Evolutionary conservation across 2,113 vertebrate genomes (phyloP).

Genomic region (Galbula dea): DNA sequence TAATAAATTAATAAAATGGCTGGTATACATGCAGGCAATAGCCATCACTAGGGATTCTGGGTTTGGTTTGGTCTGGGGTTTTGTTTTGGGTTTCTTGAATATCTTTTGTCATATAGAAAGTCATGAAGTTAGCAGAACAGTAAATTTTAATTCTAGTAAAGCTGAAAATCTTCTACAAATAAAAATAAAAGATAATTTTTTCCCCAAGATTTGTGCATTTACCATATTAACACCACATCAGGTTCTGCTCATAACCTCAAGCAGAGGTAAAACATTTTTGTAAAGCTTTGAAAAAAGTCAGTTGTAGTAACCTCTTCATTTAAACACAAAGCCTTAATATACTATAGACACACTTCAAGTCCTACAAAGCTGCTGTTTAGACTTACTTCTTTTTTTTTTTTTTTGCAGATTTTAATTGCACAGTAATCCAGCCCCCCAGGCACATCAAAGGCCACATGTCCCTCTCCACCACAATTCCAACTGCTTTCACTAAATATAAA

Average conservation of each 20-base stretch:
- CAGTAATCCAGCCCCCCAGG: slow-evolving; percentile 53
- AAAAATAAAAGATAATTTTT: background rate
- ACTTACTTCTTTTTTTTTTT: background rate
- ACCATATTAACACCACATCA: background rate
- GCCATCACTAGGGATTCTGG: background rate
- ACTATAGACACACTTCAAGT: background rate
- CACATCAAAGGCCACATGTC: slow-evolving; percentile 65
- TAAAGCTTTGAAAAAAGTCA: slow-evolving; percentile 19
- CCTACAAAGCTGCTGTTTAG: slow-evolving; percentile 34
- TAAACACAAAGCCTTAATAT: background rate
- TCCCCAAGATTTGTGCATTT: background rate
- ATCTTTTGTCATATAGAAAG: background rate
- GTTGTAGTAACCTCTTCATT: slow-evolving; percentile 3
- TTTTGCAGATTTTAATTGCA: slow-evolving; percentile 63
- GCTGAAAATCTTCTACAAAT: background rate
- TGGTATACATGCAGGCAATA: background rate
- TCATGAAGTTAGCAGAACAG: background rate
- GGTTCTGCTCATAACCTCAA: slow-evolving; percentile 4
- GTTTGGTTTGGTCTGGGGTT: background rate
- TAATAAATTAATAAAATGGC: slow-evolving; percentile 14
- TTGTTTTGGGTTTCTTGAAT: background rate
- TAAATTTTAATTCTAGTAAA: background rate
- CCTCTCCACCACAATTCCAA: slow-evolving; percentile 69
- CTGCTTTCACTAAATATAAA: slow-evolving; percentile 68
- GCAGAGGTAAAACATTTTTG: background rate